Evolutionary conservation across 2,113 vertebrate genomes (phyloP), one percentile per base, ranked within the genome.

Genomic region (Gymnarchus niloticus): DNA sequence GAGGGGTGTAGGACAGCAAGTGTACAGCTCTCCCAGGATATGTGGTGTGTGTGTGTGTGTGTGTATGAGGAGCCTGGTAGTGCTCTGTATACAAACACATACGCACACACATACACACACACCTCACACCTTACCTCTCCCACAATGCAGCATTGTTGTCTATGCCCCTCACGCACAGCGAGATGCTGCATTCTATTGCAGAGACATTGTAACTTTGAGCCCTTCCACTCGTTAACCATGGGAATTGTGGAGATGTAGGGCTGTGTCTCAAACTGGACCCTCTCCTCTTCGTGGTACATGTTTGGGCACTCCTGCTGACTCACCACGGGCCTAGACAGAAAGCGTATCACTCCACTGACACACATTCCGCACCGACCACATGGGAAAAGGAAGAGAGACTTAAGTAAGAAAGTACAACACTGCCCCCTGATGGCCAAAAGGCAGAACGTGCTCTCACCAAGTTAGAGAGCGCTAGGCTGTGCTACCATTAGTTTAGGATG

Each of bases 271-370:
- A 33, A 17, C 65, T 6, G 33, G 65, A 73, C 65, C 28, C 61
- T 69, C 28, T 73, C 65, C 65, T 73, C 19, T 28, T 41, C 28
- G 19, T 37, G 65, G 33, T 73, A 17, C 37, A 41, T n/a, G n/a
- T n/a, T n/a, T n/a, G n/a, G n/a, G n/a, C 9, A 73, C 41, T 73
- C 65, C 65, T 41, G 65, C 41, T 78, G 76, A 78, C 44, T 78
- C 76, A 78, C 44, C 23, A 48, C 37, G 21, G 44, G 76, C 44
- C 21, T 21, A 14, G 3, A 41, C 37, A 48, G 44, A 78, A 37
- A 78, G 76, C 23, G 10, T 78, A 41, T 48, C 76, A 78, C 76
- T 78, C 76, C 76, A 78, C 76, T 78, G 76, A 78, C 76, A 78
- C 44, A 78, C 76, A 78, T 78, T 78, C 46, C 76, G 46, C 21